Conservation (phyloP, 2,113 vertebrate genomes). For the Neotoma lepida region DNA sequence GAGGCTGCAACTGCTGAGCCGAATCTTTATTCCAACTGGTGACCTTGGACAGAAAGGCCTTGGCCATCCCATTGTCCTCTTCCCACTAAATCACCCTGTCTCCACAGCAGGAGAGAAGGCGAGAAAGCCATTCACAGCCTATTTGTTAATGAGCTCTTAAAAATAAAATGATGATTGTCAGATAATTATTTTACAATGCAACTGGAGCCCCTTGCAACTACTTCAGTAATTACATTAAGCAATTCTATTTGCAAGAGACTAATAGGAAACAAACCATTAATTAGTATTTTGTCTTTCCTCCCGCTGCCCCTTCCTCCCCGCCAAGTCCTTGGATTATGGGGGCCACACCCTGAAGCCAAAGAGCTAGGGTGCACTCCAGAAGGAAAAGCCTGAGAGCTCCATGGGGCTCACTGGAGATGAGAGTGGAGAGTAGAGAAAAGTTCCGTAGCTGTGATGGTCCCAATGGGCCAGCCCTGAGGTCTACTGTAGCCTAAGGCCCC, state of each 20-base stretch:
- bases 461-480: not conserved
- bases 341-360: not conserved
- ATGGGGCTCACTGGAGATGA: not conserved
- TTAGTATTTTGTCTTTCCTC: constrained; percentile 70
- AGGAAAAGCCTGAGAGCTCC: not conserved
- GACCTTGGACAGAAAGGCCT: constrained; percentile 29
- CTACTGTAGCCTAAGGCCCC: not conserved
- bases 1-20: constrained; percentile 14
- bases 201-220: constrained; percentile 72
- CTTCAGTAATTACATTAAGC: constrained; percentile 76
- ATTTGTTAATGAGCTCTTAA: constrained; percentile 75
- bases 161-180: constrained; percentile 73
- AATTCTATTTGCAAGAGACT: constrained; percentile 72
- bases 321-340: constrained; percentile 24
- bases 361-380: not conserved
- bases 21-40: constrained; percentile 56
- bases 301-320: constrained; percentile 6
- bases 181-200: constrained; percentile 71
- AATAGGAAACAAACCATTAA: constrained; percentile 76
- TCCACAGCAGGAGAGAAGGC: constrained; percentile 26
- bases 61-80: constrained; percentile 26
- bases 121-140: constrained; percentile 54
- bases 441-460: not conserved
- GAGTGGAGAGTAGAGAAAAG: not conserved
- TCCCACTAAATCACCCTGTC: constrained; percentile 25